These are phyloP conservation scores for Zingel zingel DNA, from an alignment of 2,113 vertebrate genomes.

Conservation along the genomic window DNA sequence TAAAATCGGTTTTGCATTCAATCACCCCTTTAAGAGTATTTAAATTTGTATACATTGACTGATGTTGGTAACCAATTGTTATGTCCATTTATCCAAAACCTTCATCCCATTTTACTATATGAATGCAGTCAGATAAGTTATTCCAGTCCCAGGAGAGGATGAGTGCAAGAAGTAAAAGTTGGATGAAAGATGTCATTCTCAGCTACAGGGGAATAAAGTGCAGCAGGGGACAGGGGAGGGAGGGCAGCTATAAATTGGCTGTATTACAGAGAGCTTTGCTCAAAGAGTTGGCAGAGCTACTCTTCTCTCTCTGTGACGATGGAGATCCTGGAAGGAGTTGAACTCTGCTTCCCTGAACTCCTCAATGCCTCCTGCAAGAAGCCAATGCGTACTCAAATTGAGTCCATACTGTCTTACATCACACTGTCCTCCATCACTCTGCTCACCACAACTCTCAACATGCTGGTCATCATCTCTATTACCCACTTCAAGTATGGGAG, in stretches of 20 bases:
- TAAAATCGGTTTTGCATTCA: too few species aligned
- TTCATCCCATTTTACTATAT: too few species aligned
- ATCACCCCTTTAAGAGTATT: too few species aligned
- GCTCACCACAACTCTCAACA: constrained; percentile 4
- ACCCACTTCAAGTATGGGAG: constrained; percentile 5
- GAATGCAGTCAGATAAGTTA: too few species aligned
- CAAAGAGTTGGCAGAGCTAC: background rate
- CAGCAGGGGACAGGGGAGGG: too few species aligned
- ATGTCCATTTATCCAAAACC: too few species aligned
- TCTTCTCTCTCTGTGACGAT: background rate
- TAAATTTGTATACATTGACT: too few species aligned
- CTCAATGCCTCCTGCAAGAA: constrained; percentile 44
- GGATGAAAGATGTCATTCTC: too few species aligned
- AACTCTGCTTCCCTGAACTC: constrained; percentile 49
- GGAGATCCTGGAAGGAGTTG: background rate
- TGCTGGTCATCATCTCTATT: constrained; percentile 23
- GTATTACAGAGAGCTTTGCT: background rate
- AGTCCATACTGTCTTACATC: background rate
- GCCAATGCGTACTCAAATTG: background rate
- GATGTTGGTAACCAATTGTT: too few species aligned
- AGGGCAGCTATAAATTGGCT: background rate
- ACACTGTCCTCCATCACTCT: background rate
- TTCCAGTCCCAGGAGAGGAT: too few species aligned
- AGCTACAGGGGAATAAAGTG: too few species aligned
- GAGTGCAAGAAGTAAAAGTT: too few species aligned